phyloP scores from a whole-genome alignment of 2,797 vertebrate genomes.

The Coluber constrictor region DNA sequence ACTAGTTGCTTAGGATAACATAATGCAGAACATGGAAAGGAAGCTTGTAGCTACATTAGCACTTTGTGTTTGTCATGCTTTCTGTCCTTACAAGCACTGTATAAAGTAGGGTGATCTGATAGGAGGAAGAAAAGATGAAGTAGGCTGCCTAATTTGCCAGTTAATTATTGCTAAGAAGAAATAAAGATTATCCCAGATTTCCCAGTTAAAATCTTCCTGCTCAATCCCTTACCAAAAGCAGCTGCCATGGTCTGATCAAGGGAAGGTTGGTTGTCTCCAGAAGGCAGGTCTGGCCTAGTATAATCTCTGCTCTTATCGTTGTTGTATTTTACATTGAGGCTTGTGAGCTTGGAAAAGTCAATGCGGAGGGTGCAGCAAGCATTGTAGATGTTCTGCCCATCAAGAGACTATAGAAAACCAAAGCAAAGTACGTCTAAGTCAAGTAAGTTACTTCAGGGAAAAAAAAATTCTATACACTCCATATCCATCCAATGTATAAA shows the following conservation, averaged over 20 bases:
- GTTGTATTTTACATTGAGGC: constrained; percentile 95
- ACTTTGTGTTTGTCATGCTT: not conserved
- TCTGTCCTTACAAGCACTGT: not conserved
- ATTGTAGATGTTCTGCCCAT: constrained; percentile 96
- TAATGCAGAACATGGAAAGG: not conserved
- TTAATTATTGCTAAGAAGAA: not conserved
- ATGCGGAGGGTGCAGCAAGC: constrained; percentile 94
- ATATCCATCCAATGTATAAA: not conserved
- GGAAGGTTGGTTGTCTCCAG: constrained; percentile 84
- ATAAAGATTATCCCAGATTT: not conserved
- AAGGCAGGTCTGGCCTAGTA: constrained; percentile 90
- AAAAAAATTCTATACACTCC: no score
- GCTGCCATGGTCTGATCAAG: constrained; percentile 87
- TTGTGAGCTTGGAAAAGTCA: constrained; percentile 93
- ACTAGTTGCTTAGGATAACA: not conserved
- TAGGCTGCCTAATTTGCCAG: not conserved
- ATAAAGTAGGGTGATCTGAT: not conserved
- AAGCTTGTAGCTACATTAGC: not conserved
- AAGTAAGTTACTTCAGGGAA: no score
- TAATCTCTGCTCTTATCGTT: constrained; percentile 96
- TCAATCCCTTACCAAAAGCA: constrained; percentile 83
- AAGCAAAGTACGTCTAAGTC: not conserved
- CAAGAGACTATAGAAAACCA: constrained; percentile 77
- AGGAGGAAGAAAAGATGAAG: not conserved
- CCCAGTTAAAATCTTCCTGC: not conserved